phyloP scores from a whole-genome alignment of 2,888 invertebrate genomes.

The Stenolophus ochropezus region DNA sequence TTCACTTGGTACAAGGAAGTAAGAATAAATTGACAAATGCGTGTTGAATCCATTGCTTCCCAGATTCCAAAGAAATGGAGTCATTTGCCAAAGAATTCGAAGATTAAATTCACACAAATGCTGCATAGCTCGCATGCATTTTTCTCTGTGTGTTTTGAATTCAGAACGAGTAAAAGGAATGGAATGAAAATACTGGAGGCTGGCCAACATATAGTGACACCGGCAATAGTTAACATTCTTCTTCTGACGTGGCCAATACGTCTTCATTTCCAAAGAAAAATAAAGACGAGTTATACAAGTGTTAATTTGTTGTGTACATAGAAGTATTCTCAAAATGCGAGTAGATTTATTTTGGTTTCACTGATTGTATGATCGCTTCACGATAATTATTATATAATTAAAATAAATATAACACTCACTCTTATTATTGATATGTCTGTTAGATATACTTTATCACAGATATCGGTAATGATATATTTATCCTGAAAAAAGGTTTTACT shows the following conservation, averaged over 20 bases:
- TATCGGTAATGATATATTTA: no score
- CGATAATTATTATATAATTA: no score
- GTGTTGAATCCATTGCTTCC: background rate
- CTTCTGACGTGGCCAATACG: background rate
- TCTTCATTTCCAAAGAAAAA: conserved; percentile 30
- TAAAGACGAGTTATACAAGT: conserved; percentile 14
- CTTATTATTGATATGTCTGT: no score
- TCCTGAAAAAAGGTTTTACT: no score
- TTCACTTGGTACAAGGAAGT: background rate
- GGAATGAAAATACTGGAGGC: conserved; percentile 14
- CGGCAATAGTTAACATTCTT: conserved; percentile 28
- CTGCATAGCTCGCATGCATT: background rate
- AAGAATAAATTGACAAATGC: background rate
- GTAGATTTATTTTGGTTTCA: no score
- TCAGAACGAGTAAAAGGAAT: no score
- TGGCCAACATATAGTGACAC: conserved; percentile 9
- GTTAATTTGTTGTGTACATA: conserved; percentile 16
- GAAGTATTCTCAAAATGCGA: background rate
- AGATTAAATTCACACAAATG: conserved; percentile 20
- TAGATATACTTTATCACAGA: no score
- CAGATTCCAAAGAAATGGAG: background rate
- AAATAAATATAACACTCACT: no score
- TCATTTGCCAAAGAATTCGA: conserved; percentile 12
- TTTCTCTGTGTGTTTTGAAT: conserved; percentile 13
- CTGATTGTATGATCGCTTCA: no score